A percentile compares a stretch with the other conserved stretches of the same genome.
phyloP scores from a whole-genome alignment of 2,113 vertebrate genomes.

The Cololabis saira region DNA sequence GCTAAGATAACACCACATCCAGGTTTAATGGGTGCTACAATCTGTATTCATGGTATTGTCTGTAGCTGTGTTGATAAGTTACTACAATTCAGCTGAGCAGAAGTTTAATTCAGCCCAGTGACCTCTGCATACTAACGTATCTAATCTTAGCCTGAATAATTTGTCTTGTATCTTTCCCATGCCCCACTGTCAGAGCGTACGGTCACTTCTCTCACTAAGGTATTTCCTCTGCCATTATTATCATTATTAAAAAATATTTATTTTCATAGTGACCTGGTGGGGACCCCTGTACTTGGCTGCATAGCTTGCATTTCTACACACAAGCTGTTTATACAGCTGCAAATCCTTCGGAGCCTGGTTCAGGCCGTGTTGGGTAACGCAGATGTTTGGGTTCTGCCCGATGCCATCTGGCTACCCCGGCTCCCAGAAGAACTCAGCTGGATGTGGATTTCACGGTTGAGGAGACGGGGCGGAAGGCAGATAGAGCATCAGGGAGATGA shows the following conservation, averaged over 20 bases:
- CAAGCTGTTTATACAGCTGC: constrained; percentile 78
- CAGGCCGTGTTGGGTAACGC: constrained; percentile 49
- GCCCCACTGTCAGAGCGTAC: constrained; percentile 54
- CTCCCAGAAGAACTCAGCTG: constrained; percentile 41
- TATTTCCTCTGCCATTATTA: constrained; percentile 69
- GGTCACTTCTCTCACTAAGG: constrained; percentile 51
- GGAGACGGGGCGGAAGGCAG: constrained; percentile 33
- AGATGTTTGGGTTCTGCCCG: constrained; percentile 61
- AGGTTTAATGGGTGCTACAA: too few species aligned
- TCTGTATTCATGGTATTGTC: too few species aligned
- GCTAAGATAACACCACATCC: too few species aligned
- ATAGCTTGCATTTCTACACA: constrained; percentile 74
- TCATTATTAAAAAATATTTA: constrained; percentile 72
- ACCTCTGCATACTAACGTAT: constrained; percentile 6
- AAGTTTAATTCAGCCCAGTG: constrained; percentile 11
- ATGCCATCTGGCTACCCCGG: constrained; percentile 72
- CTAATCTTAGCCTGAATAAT: constrained; percentile 42
- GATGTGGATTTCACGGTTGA: constrained; percentile 40
- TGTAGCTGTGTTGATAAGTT: too few species aligned
- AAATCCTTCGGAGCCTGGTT: constrained; percentile 46
- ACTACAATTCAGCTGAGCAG: too few species aligned
- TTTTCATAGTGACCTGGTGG: constrained; percentile 56
- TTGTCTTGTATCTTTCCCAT: constrained; percentile 67
- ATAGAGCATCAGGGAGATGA: constrained; percentile 19
- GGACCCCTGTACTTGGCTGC: constrained; percentile 58